Evolutionary conservation across 2,113 vertebrate species (phyloP), one percentile per base, ranked within the genome.

Genomic region (Paracyprichromis sp.): DNA sequence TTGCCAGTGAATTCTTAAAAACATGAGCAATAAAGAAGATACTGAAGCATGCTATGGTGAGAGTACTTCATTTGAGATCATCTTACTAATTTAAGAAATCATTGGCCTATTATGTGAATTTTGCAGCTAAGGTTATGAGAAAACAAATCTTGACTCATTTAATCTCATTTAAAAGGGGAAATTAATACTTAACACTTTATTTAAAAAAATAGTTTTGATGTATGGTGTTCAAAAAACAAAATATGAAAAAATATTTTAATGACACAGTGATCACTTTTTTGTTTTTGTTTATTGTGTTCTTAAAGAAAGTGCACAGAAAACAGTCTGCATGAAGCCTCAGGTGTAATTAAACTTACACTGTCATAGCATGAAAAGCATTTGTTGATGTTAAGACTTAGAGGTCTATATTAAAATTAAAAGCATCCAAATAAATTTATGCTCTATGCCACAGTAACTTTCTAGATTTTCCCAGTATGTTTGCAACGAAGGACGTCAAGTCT

Each of bases 301-400:
- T 40, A 82, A 56, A 86, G 80, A 11, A 83, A 45, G 8, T 19
- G 88, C 34, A 76, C 3, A 13, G 2, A 92, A 61, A 10, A 76
- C 6, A 29, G 80, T 40, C 19, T 45, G 40, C 16, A 52, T 12
- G 12, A 7, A 54, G 50, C 66, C 47, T 79, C 53, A 54, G 17
- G 61, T 88, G 93, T 93, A 95, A 95, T 94, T 94, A 88, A 94
- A 95, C 89, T 93, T 92, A 93, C 92, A 95, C 84, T 57, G 12
- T 26, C 21, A 81, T 24, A 10, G 90, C 52, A 26, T 45, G 9
- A 63, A 89, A 87, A 87, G 10, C 13, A 78, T 50, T 76, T 76
- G 71, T 29, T 50, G 24, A 78, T 19, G 38, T 71, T 16, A 71
- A 43, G 38, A 66, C 0, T 63, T n/a, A 8, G 4, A 66, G 4